Percentiles rank a stretch among this genome's conserved stretches.
phyloP scores from a whole-genome alignment of 2,888 invertebrate species.

The Caenorhabditis becei region DNA sequence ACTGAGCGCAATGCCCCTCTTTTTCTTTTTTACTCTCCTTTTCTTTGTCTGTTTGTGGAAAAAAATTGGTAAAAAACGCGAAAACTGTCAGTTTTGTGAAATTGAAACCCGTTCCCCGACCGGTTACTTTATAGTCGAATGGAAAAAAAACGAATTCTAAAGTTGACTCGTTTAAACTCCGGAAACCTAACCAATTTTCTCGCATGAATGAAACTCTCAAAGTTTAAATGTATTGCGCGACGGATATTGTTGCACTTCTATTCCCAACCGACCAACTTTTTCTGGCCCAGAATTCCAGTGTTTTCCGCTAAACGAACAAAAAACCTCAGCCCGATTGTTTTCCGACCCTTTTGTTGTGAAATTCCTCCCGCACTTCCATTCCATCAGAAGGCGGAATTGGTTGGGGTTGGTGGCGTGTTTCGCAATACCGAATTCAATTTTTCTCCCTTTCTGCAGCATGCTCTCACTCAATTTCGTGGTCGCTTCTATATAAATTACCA shows the following conservation, averaged over 20 bases:
- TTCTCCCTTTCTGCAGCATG: neutral
- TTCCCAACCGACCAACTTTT: conserved; percentile 20
- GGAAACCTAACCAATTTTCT: conserved; percentile 42
- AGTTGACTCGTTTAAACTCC: neutral
- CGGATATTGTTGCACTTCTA: conserved; percentile 40
- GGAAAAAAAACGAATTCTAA: conserved; percentile 12
- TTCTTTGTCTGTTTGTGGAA: conserved; percentile 22
- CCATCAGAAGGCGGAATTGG: conserved; percentile 44
- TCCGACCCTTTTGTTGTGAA: conserved; percentile 21
- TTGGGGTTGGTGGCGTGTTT: conserved; percentile 17
- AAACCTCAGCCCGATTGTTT: conserved; percentile 25
- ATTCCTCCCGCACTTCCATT: conserved; percentile 5
- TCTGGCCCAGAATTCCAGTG: neutral
- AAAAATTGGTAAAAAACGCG: neutral
- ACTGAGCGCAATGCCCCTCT: conserved; percentile 20
- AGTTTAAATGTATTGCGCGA: conserved; percentile 12
- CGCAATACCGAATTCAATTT: conserved; percentile 56
- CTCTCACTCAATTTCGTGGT: conserved; percentile 42
- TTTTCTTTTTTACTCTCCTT: conserved; percentile 19
- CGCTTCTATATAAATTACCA: neutral
- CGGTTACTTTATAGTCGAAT: conserved; percentile 21
- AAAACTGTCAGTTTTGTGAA: conserved; percentile 41
- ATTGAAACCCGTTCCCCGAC: neutral
- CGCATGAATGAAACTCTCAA: conserved; percentile 44
- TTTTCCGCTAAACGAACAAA: neutral